Percentiles rank a stretch among this genome's conserved stretches.
phyloP scores from a whole-genome alignment of 2,113 vertebrate genomes.

The Speoplatyrhinus poulsoni region DNA sequence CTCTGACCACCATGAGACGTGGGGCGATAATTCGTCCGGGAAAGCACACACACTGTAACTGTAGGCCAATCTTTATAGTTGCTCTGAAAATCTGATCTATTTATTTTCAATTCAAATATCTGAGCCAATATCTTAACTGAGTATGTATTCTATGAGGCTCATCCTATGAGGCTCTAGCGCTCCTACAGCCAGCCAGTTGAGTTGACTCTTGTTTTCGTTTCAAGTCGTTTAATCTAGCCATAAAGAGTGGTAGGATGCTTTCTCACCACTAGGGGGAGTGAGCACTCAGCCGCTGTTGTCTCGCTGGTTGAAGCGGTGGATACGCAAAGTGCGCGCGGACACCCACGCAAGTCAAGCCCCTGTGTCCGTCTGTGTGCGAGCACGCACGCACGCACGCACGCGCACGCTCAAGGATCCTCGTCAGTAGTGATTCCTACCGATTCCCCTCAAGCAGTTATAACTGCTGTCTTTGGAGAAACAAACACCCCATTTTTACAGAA shows the following conservation, averaged over 20 bases:
- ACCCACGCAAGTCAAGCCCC: constrained; percentile 1
- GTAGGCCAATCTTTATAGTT: no score
- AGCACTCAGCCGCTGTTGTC: constrained; percentile 47
- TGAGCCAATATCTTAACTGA: no score
- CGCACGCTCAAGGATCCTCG: constrained; percentile 19
- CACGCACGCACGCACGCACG: not conserved
- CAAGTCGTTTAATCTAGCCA: constrained; percentile 5
- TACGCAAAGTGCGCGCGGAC: not conserved
- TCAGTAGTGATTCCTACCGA: constrained; percentile 45
- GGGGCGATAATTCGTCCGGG: no score
- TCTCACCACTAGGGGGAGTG: constrained; percentile 68
- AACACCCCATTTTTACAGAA: constrained; percentile 18
- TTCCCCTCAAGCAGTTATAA: constrained; percentile 47
- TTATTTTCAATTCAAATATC: no score
- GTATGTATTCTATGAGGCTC: not conserved
- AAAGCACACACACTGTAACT: no score
- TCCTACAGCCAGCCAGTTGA: no score
- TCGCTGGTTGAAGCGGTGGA: constrained; percentile 12
- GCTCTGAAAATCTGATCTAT: no score
- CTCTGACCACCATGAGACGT: no score
- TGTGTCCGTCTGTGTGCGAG: not conserved
- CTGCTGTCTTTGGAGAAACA: constrained; percentile 42
- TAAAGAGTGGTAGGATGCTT: not conserved
- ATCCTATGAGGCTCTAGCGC: not conserved
- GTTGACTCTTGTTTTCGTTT: not conserved